Evolutionary conservation across 1,140 invertebrate genomes (phyloP).

Genomic region (Palaemon carinicauda): DNA sequence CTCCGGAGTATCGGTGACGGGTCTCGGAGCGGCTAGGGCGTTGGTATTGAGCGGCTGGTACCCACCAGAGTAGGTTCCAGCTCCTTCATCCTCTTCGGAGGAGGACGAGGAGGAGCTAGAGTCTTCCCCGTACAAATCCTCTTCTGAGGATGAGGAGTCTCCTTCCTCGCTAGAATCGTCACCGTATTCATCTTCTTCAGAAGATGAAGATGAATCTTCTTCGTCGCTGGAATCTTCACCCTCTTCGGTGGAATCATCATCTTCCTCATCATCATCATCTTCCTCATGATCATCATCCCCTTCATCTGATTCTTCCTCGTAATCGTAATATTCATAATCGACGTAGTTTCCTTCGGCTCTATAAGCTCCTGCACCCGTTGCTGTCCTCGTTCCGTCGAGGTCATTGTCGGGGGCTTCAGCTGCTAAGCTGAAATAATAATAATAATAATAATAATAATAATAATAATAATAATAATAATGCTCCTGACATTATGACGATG

Average conservation of each 20-base stretch:
- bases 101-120: neutral
- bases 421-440: no score
- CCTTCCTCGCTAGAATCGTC: neutral
- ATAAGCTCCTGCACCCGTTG: no score
- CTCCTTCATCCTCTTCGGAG: neutral
- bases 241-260: neutral
- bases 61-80: neutral
- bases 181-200: slow-evolving; percentile 31
- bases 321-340: neutral
- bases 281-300: neutral
- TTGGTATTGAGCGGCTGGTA: neutral
- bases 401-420: no score
- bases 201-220: slow-evolving; percentile 21
- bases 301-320: neutral
- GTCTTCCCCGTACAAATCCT: neutral
- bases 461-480: no score
- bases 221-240: neutral
- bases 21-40: neutral
- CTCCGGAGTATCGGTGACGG: slow-evolving; percentile 32
- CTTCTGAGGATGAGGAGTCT: slow-evolving; percentile 18
- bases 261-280: neutral
- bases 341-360: neutral
- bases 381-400: no score
- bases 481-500: no score
- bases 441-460: no score